phyloP scores from a whole-genome alignment of 2,113 vertebrate species.

The Spheniscus mendiculus region DNA sequence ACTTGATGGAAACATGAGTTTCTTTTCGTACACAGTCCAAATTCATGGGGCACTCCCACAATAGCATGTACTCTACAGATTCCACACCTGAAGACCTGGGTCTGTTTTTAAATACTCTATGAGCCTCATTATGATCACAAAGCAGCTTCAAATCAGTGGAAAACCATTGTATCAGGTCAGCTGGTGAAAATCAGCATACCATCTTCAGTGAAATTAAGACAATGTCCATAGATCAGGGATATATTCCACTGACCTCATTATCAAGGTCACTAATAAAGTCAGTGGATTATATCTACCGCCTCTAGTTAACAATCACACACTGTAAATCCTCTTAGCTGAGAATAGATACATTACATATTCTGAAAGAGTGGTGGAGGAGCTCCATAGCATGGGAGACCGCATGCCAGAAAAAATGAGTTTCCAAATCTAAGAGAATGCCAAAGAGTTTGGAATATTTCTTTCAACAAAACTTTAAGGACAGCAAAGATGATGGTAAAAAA shows the following conservation, averaged over 20 bases:
- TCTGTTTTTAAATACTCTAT: neutral
- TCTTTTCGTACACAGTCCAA: neutral
- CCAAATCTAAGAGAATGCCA: neutral
- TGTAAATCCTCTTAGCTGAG: neutral
- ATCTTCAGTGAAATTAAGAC: neutral
- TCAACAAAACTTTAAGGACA: neutral
- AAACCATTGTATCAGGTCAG: neutral
- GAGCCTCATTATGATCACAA: neutral
- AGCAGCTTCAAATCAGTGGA: neutral
- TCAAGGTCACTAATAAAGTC: neutral
- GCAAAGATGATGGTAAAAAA: neutral
- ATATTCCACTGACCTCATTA: neutral
- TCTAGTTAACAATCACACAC: neutral
- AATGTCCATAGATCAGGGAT: neutral
- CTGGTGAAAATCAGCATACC: neutral
- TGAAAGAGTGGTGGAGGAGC: neutral
- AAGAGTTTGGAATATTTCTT: neutral
- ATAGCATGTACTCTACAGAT: neutral
- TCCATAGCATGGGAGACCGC: neutral
- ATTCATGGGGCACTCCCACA: neutral
- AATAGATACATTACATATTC: neutral
- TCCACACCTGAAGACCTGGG: neutral
- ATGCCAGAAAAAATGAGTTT: neutral
- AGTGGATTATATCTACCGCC: neutral
- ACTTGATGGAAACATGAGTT: neutral